phyloP scores from a whole-genome alignment of 2,888 invertebrate genomes.

The Alentia gelatinosa region DNA sequence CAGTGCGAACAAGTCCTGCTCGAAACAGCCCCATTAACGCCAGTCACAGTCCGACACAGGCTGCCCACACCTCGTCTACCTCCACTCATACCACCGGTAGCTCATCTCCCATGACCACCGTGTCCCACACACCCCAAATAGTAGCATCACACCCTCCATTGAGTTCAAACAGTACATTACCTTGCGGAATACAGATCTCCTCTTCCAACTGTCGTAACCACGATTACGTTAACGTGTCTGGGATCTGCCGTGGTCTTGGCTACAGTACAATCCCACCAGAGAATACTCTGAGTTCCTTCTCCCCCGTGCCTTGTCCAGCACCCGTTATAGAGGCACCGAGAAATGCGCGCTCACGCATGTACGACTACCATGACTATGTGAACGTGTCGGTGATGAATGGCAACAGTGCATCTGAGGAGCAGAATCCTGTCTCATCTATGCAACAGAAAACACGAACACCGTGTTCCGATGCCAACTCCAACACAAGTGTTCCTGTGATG shows the following conservation, averaged over 20 bases:
- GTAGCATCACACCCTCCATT: neutral
- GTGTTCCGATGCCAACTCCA: neutral
- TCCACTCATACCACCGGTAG: neutral
- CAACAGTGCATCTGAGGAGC: neutral
- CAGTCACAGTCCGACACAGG: neutral
- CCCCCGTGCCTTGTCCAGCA: neutral
- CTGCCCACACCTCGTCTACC: neutral
- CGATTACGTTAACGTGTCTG: slow-evolving; percentile 30
- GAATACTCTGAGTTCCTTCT: neutral
- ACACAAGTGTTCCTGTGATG: neutral
- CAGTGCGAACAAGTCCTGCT: neutral
- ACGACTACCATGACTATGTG: slow-evolving; percentile 15
- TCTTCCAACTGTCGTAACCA: slow-evolving; percentile 30
- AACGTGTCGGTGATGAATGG: slow-evolving; percentile 30
- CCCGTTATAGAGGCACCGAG: neutral
- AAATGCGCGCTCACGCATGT: neutral
- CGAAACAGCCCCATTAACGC: neutral
- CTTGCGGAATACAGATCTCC: neutral
- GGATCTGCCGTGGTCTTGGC: neutral
- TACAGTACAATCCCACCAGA: neutral
- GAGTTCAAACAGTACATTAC: neutral
- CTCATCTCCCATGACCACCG: neutral
- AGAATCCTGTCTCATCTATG: neutral
- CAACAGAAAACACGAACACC: neutral
- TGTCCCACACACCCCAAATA: neutral